A percentile compares a stretch with the other conserved stretches of the same genome.
Evolutionary conservation across 2,113 vertebrate genomes (phyloP).

Genomic region (Amphilophus citrinellus): DNA sequence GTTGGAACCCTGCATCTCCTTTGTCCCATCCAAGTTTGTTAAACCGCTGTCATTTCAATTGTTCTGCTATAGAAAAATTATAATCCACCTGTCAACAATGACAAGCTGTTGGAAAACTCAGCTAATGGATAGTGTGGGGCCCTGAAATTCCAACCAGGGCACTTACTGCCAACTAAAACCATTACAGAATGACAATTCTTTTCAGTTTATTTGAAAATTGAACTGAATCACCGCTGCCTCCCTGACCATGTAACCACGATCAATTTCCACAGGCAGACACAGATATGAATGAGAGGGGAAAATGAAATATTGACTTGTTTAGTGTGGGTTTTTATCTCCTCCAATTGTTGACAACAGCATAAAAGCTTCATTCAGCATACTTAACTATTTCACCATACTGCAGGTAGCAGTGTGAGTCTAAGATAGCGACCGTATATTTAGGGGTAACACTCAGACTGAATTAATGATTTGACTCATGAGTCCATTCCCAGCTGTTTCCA

Average conservation of each 20-base stretch:
- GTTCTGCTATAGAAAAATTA: conserved; percentile 79
- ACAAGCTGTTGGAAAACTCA: conserved; percentile 78
- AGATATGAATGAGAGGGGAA: conserved; percentile 58
- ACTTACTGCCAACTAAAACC: conserved; percentile 76
- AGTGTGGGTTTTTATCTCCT: conserved; percentile 50
- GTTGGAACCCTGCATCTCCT: conserved; percentile 74
- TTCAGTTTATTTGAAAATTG: conserved; percentile 76
- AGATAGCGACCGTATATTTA: conserved; percentile 64
- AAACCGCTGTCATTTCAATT: conserved; percentile 82
- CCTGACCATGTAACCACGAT: conserved; percentile 68
- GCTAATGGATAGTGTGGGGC: conserved; percentile 75
- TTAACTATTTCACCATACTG: conserved; percentile 48
- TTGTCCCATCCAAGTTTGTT: conserved; percentile 81
- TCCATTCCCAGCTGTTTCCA: conserved; percentile 76
- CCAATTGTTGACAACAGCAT: conserved; percentile 54
- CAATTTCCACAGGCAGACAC: conserved; percentile 64
- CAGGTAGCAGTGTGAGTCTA: conserved; percentile 25
- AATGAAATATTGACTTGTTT: conserved; percentile 72
- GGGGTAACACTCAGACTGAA: conserved; percentile 72
- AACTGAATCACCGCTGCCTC: conserved; percentile 62
- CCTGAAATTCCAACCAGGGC: conserved; percentile 71
- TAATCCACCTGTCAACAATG: conserved; percentile 81
- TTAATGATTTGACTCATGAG: conserved; percentile 80
- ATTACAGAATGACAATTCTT: conserved; percentile 74
- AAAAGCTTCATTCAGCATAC: conserved; percentile 51